phyloP scores from a whole-genome alignment of 2,797 vertebrate genomes.

The Lepilemur ruficaudatus region DNA sequence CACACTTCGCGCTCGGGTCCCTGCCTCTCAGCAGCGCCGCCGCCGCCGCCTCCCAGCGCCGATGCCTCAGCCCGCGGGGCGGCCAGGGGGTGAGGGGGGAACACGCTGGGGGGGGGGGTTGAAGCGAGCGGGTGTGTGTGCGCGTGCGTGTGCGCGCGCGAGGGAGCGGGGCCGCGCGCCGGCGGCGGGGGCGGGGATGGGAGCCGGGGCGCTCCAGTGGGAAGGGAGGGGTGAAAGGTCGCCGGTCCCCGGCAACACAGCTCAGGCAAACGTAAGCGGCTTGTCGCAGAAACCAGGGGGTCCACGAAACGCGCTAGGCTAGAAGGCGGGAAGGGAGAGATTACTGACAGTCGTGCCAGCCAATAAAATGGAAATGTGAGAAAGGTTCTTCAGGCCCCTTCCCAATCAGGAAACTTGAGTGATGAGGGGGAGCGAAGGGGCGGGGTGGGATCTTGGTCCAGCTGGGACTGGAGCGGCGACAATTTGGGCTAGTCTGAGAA shows the following conservation, averaged over 20 bases:
- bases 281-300: constrained; percentile 63
- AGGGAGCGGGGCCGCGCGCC: not conserved
- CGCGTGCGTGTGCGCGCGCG: not conserved
- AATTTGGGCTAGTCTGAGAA: not conserved
- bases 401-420: constrained; percentile 58
- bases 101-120: not conserved
- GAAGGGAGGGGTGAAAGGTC: constrained; percentile 77
- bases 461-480: not conserved
- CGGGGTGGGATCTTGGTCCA: constrained; percentile 10
- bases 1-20: constrained; percentile 69
- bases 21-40: constrained; percentile 57
- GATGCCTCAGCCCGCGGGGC: not conserved
- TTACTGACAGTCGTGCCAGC: constrained; percentile 59
- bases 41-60: constrained; percentile 33
- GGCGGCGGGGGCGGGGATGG: not conserved
- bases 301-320: constrained; percentile 61
- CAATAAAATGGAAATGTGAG: constrained; percentile 49
- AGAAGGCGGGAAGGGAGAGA: constrained; percentile 66
- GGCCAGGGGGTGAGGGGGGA: not conserved
- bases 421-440: not conserved
- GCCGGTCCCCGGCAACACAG: constrained; percentile 67
- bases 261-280: constrained; percentile 69
- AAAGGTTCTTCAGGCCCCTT: not conserved
- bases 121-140: not conserved
- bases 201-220: not conserved